Conservation (phyloP, 2,113 vertebrate species). For the Tympanuchus pallidicinctus region DNA sequence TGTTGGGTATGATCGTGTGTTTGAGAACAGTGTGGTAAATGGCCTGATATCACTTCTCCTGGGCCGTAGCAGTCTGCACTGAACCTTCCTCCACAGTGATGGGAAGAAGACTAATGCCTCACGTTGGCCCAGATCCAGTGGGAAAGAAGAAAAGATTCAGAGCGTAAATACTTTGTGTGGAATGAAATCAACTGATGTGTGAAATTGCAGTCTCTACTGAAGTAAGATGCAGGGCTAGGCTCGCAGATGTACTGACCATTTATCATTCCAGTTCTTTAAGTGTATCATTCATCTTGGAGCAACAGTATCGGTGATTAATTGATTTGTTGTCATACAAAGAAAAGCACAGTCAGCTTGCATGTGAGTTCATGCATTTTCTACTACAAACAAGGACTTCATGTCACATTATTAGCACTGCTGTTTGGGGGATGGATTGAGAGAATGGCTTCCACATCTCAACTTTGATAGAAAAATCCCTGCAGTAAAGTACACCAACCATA, state of each 20-base stretch:
- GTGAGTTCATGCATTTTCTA: constrained; percentile 17
- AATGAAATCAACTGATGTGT: background rate
- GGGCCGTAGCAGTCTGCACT: background rate
- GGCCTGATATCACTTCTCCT: background rate
- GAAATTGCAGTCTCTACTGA: background rate
- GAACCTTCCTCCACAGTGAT: background rate
- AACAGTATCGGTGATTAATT: constrained; percentile 27
- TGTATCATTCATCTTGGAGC: constrained; percentile 21
- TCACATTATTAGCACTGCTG: background rate
- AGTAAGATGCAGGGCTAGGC: background rate
- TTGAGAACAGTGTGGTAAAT: background rate
- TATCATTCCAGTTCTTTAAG: background rate
- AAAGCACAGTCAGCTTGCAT: constrained; percentile 7
- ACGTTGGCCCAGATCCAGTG: background rate
- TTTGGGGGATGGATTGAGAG: background rate
- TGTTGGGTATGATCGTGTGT: background rate
- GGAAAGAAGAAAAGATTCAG: background rate
- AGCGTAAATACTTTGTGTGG: background rate
- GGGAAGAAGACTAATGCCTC: background rate
- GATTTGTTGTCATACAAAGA: background rate
- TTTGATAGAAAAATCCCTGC: background rate
- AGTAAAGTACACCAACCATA: background rate
- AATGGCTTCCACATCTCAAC: background rate
- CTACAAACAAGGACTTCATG: background rate
- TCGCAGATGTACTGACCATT: constrained; percentile 10